Base-by-base conservation (phyloP, 2,888 invertebrate species). In the Epistrophe eligans region DNA sequence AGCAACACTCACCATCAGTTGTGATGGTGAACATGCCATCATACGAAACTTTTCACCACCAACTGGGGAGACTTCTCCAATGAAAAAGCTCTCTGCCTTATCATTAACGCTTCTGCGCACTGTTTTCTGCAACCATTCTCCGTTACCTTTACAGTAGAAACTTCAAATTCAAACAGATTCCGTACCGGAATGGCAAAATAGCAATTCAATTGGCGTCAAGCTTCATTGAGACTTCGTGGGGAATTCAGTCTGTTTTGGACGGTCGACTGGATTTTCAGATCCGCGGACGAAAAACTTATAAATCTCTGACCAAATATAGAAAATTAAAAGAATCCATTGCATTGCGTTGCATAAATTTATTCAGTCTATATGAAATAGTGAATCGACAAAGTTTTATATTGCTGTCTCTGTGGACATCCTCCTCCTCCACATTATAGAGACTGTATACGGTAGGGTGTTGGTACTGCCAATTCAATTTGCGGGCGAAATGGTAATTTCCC, bases 171-270 rank as follows among this genome's bases (percentile, higher is more conserved):
- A 40, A 55, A 67, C 45, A 77, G 60, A 45, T 72, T 50, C 11
- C 24, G 55, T 35, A 7, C 35, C 35, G 35, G 35, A 50, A 19
- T 24, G 17, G 45, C 60, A 60, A 60, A 64, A 45, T 45, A 24
- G 67, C 11, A 57, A 74, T 45, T 48, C 35, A 58, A 50, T 15
- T 40, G 43, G 62, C 79, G 79, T 83, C 87, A 87, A 87, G 83
- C 83, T 83, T 66, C 79, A 85, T 82, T 71, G 77, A 57, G 64
- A 73, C 72, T 40, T 82, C 15, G 77, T 82, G 87, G 83, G 79
- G 87, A 87, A 83, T 52, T 87, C 87, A 87, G 87, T 87, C 79
- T 87, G 76, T 79, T 79, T 87, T 79, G 79, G 83, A 83, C 87
- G 87, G 52, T 79, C 79, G 83, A 76, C 87, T 85, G 52, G 66